phyloP scores from a whole-genome alignment of 2,888 invertebrate genomes.

The Synanthedon myopaeformis region DNA sequence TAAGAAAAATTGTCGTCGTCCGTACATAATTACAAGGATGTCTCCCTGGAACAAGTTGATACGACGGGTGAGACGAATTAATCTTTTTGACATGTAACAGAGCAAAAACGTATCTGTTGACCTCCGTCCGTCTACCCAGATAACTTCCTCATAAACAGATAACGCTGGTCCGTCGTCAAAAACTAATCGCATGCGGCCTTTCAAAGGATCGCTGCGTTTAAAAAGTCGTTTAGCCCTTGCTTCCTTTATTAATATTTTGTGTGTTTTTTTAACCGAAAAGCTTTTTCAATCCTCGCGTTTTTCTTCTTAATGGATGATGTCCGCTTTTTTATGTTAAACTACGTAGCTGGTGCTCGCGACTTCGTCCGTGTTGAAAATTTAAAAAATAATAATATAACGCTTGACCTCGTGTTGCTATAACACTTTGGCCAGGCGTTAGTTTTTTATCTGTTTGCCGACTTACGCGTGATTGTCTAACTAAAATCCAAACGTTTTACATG shows the following conservation, averaged over 20 bases:
- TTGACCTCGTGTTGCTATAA: no score
- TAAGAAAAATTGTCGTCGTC: no score
- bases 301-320: no score
- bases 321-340: no score
- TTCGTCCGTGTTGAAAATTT: no score
- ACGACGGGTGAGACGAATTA: slow-evolving; percentile 12
- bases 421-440: no score
- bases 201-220: not conserved
- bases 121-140: slow-evolving; percentile 4
- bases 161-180: not conserved
- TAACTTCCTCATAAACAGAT: slow-evolving; percentile 1
- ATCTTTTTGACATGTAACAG: slow-evolving; percentile 18
- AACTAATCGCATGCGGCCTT: not conserved
- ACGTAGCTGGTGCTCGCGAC: no score
- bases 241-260: not conserved
- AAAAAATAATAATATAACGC: no score
- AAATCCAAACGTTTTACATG: no score
- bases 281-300: not conserved
- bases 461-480: no score
- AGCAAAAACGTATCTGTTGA: slow-evolving; percentile 15
- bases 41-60: not conserved
- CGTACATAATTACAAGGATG: not conserved
- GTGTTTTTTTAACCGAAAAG: not conserved
- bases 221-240: not conserved
- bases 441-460: no score